These are phyloP conservation scores for Nephrotoma appendiculata DNA, from an alignment of 2,888 invertebrate species.

Conservation along the genomic window DNA sequence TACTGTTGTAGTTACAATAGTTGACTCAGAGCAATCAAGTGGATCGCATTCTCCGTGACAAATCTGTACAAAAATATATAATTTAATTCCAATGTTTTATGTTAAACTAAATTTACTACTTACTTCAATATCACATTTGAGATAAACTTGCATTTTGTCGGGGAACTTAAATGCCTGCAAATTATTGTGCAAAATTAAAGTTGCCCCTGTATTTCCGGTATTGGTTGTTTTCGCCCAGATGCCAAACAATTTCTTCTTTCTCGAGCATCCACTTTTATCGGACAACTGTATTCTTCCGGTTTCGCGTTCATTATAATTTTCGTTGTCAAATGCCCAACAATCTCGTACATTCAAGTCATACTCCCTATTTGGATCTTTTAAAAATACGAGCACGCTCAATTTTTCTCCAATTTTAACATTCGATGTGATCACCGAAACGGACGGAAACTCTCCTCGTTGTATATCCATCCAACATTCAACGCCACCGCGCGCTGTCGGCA, in stretches of 20 bases:
- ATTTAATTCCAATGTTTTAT: background rate
- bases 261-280: slow-evolving; percentile 50
- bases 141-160: slow-evolving; percentile 52
- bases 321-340: slow-evolving; percentile 57
- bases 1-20: slow-evolving; percentile 17
- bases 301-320: slow-evolving; percentile 40
- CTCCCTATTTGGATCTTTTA: slow-evolving; percentile 45
- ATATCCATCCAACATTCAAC: slow-evolving; percentile 69
- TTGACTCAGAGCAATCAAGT: slow-evolving; percentile 17
- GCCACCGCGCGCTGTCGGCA: slow-evolving; percentile 46
- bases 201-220: slow-evolving; percentile 43
- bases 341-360: slow-evolving; percentile 55
- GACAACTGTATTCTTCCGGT: slow-evolving; percentile 49
- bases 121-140: slow-evolving; percentile 65
- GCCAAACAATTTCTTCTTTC: slow-evolving; percentile 49
- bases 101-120: slow-evolving; percentile 10
- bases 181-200: slow-evolving; percentile 48
- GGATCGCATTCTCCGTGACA: slow-evolving; percentile 23
- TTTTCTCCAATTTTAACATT: slow-evolving; percentile 55
- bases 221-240: slow-evolving; percentile 45
- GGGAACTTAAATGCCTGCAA: slow-evolving; percentile 61
- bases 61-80: slow-evolving; percentile 13
- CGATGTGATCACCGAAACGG: slow-evolving; percentile 45
- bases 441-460: slow-evolving; percentile 52
- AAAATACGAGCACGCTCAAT: slow-evolving; percentile 51